Conservation (phyloP, 53 echinoderm and acorn worm species). For the Temnopleurus reevesii region DNA sequence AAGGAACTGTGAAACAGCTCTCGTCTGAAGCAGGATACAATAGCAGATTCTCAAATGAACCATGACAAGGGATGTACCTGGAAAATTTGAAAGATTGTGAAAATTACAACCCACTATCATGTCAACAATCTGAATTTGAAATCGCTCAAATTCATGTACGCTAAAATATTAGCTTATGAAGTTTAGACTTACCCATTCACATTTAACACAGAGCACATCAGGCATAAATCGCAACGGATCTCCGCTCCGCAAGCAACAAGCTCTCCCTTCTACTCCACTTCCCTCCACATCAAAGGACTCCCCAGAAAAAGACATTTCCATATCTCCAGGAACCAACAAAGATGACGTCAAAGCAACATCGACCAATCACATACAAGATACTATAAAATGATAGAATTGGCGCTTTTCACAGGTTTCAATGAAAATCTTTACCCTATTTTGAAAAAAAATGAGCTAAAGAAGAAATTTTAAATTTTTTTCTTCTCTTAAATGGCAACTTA, state of each 20-base stretch:
- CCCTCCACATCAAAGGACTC: not conserved
- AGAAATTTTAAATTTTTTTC: too few species aligned
- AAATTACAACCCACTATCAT: too few species aligned
- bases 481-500: too few species aligned
- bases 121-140: too few species aligned
- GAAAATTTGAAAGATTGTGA: too few species aligned
- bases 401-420: not conserved
- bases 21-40: too few species aligned
- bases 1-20: too few species aligned
- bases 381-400: not conserved
- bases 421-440: not conserved
- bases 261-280: not conserved
- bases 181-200: not conserved
- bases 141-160: too few species aligned
- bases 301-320: not conserved
- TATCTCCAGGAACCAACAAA: not conserved
- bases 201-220: slow-evolving; percentile 4
- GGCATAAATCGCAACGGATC: not conserved
- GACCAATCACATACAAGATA: not conserved
- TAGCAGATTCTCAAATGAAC: too few species aligned
- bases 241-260: not conserved
- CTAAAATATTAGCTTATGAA: too few species aligned
- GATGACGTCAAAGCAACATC: not conserved
- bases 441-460: not conserved
- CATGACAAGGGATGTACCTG: too few species aligned